phyloP scores from a whole-genome alignment of 2,888 invertebrate genomes.

The Coelinius sp. region DNA sequence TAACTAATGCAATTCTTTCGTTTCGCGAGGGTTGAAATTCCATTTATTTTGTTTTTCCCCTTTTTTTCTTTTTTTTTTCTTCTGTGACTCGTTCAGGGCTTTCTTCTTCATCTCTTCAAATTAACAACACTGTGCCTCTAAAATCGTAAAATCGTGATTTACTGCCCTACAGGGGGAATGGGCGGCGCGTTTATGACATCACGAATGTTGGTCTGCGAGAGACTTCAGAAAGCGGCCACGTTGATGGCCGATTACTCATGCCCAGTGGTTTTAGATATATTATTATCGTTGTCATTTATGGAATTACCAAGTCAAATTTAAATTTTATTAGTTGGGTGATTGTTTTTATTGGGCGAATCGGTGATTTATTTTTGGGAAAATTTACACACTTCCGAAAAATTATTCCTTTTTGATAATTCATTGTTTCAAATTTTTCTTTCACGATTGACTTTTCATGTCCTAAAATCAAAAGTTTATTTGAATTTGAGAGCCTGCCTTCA shows the following conservation, averaged over 20 bases:
- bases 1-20: neutral
- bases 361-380: too few species aligned
- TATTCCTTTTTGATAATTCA: too few species aligned
- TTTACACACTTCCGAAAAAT: too few species aligned
- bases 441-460: too few species aligned
- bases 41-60: neutral
- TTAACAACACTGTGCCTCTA: neutral
- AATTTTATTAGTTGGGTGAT: neutral
- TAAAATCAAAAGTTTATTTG: too few species aligned
- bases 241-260: constrained; percentile 1
- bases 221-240: neutral
- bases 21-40: neutral
- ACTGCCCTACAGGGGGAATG: neutral
- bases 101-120: neutral
- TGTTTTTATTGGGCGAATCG: neutral
- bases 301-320: neutral
- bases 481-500: too few species aligned
- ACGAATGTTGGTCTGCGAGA: neutral
- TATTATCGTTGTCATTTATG: neutral
- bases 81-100: neutral
- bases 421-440: too few species aligned
- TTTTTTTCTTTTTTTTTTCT: neutral
- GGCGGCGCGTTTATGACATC: constrained; percentile 1
- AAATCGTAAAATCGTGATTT: neutral
- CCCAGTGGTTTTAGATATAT: neutral